phyloP scores from a whole-genome alignment of 92 coral and sea anemone species.

The Scolanthus callimorphus region DNA sequence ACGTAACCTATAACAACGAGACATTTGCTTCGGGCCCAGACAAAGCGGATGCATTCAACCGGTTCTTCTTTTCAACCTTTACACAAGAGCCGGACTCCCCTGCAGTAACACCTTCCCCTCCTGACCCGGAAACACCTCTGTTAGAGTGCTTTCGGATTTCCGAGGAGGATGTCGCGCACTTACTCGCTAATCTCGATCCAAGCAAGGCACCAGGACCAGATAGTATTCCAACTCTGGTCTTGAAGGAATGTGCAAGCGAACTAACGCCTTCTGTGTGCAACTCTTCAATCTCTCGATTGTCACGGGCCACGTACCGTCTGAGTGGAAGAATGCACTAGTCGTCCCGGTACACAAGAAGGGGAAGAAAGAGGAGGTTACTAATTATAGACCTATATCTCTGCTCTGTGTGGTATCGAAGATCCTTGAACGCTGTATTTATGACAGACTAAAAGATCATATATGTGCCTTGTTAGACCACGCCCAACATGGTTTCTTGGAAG shows the following conservation, averaged over 20 bases:
- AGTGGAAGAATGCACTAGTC: slow-evolving; percentile 32
- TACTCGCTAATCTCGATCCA: slow-evolving; percentile 26
- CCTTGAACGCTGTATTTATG: slow-evolving; percentile 3
- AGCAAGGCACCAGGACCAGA: slow-evolving; percentile 45
- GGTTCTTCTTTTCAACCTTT: slow-evolving; percentile 26
- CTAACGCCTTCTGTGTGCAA: slow-evolving; percentile 31
- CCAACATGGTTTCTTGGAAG: slow-evolving; percentile 21
- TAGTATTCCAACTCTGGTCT: slow-evolving; percentile 20
- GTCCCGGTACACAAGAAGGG: slow-evolving; percentile 36
- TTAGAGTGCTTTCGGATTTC: slow-evolving; percentile 6
- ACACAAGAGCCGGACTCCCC: slow-evolving; percentile 16
- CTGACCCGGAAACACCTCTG: slow-evolving; percentile 1
- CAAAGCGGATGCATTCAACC: slow-evolving; percentile 19
- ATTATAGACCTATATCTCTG: slow-evolving; percentile 4
- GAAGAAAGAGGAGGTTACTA: slow-evolving; percentile 2
- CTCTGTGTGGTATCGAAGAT: too few relatives aligned
- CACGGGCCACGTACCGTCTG: slow-evolving; percentile 14
- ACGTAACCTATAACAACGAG: slow-evolving; percentile 1
- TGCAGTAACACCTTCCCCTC: slow-evolving; percentile 4
- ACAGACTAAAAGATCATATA: background rate
- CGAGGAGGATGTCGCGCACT: slow-evolving; percentile 7
- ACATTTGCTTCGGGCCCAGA: slow-evolving; percentile 6
- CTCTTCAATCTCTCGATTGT: slow-evolving; percentile 30
- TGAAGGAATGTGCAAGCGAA: slow-evolving; percentile 40
- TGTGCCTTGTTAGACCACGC: slow-evolving; percentile 2